Evolutionary conservation across 1,140 invertebrate species (phyloP).

Genomic region (Acromyrmex charruanus): DNA sequence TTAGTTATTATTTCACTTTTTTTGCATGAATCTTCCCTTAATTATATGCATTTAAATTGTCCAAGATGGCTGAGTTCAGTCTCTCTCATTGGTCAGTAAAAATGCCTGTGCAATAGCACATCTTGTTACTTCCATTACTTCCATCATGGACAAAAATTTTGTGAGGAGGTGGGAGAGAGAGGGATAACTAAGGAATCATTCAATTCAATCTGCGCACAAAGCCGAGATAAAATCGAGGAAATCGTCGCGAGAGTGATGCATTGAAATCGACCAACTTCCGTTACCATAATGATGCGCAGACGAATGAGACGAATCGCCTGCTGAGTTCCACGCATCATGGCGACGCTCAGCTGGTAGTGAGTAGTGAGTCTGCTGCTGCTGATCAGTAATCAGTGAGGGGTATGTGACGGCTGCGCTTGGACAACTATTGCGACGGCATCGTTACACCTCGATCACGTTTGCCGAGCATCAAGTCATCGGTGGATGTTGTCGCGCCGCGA

Average conservation of each 20-base stretch:
- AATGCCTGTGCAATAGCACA: too few relatives aligned
- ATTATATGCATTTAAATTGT: too few relatives aligned
- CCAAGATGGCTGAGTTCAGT: too few relatives aligned
- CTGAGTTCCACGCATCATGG: constrained; percentile 12
- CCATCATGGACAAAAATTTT: background rate
- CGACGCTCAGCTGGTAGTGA: constrained; percentile 57
- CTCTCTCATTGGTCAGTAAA: too few relatives aligned
- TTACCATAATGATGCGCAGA: constrained; percentile 39
- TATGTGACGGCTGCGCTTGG: constrained; percentile 2
- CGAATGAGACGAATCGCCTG: constrained; percentile 10
- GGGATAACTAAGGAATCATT: background rate
- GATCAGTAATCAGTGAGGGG: too few relatives aligned
- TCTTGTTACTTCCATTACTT: too few relatives aligned
- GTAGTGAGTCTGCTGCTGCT: constrained; percentile 44
- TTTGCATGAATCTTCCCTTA: too few relatives aligned
- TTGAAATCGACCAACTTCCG: constrained; percentile 15
- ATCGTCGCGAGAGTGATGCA: background rate
- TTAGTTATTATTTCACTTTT: too few relatives aligned
- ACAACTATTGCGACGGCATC: background rate
- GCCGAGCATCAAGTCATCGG: background rate
- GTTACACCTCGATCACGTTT: background rate
- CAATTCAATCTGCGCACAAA: background rate
- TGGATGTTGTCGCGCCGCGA: background rate
- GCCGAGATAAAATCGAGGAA: background rate
- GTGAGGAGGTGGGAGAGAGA: background rate